Evolutionary conservation across 2,797 vertebrate species (phyloP).

Genomic region (Varecia variegata): DNA sequence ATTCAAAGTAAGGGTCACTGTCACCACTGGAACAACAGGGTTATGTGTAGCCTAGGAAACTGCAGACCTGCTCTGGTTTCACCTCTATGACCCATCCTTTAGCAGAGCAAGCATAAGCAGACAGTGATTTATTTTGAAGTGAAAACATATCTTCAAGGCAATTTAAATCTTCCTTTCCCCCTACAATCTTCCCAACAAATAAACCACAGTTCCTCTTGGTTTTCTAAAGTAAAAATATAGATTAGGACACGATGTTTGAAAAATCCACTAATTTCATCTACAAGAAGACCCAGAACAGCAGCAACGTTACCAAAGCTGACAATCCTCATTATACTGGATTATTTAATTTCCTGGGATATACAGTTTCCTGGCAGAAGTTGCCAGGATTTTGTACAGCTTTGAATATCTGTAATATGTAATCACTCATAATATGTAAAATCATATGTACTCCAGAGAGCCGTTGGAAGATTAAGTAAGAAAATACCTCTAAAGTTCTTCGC

Average conservation of each 20-base stretch:
- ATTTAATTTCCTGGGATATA: background rate
- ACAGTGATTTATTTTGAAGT: background rate
- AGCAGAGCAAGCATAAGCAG: background rate
- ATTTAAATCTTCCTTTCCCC: background rate
- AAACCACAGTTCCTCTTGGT: background rate
- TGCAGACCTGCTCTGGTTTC: background rate
- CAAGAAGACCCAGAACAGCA: background rate
- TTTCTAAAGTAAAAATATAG: background rate
- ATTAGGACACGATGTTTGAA: background rate
- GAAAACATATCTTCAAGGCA: background rate
- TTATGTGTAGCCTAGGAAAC: background rate
- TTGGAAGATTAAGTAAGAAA: conserved; percentile 6
- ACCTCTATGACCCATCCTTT: background rate
- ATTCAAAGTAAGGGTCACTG: background rate
- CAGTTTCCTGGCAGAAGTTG: background rate
- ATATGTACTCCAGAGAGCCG: background rate
- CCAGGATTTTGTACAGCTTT: background rate
- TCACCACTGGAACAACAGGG: background rate
- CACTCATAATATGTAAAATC: background rate
- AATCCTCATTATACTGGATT: background rate
- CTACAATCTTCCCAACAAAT: background rate
- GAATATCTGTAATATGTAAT: background rate
- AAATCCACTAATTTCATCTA: background rate
- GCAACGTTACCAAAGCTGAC: background rate
- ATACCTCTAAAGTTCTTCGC: background rate